Evolutionary conservation across 2,113 vertebrate species (phyloP).

Genomic region (Phainopepla nitens): DNA sequence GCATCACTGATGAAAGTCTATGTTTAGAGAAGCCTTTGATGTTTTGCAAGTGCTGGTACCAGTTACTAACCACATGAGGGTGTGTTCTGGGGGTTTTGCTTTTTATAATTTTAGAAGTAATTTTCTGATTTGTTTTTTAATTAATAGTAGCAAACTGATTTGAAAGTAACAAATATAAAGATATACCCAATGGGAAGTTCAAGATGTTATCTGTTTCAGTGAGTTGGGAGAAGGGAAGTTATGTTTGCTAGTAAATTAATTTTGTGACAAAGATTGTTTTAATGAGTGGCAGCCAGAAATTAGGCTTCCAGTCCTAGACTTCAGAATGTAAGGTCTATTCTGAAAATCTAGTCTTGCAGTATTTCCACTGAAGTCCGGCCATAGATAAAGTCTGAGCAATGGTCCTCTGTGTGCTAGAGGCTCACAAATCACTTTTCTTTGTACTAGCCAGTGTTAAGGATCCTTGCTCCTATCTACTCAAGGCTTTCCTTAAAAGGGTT

Average conservation of each 20-base stretch:
- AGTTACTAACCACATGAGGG: conserved; percentile 55
- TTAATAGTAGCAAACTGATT: conserved; percentile 45
- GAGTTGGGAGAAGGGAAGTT: neutral
- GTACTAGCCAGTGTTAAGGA: neutral
- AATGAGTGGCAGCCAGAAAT: neutral
- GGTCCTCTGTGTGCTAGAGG: neutral
- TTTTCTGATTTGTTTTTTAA: conserved; percentile 61
- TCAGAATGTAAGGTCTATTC: neutral
- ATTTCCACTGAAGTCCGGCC: neutral
- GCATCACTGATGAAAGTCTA: conserved; percentile 70
- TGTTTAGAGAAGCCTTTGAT: conserved; percentile 74
- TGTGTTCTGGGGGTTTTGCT: neutral
- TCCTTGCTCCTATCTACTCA: neutral
- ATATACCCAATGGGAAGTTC: neutral
- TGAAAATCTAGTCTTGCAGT: neutral
- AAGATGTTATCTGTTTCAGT: neutral
- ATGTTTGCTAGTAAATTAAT: neutral
- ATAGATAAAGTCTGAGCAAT: neutral
- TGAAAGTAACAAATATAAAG: conserved; percentile 27
- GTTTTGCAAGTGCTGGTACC: conserved; percentile 54
- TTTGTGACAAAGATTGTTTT: neutral
- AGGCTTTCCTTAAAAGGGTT: neutral
- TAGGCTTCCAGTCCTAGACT: neutral
- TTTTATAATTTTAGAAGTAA: conserved; percentile 41
- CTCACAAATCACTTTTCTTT: neutral